Evolutionary conservation across 2,113 vertebrate genomes (phyloP), one percentile per base, ranked within the genome.

Genomic region (Phyllostomus discolor): DNA sequence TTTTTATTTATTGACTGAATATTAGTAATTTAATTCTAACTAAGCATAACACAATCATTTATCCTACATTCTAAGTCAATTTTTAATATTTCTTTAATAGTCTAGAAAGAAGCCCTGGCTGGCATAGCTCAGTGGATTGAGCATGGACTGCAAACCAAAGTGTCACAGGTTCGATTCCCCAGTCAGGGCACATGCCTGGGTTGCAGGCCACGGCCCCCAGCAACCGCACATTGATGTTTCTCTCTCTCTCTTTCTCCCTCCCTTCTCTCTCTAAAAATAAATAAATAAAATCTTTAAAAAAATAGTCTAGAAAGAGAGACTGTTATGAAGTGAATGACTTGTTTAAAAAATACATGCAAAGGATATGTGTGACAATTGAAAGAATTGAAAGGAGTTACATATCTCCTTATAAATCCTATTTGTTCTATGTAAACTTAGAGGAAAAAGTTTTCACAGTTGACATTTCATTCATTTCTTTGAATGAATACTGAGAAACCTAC

Each of bases 391-490:
- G 67, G 5, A 11, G 5, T 76, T 59, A 62, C 16, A 41, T 5
- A 57, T 31, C 28, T 88, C 33, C 50, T 9, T 50, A 26, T n/a
- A 79, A 85, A 80, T n/a, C 22, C 24, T 31, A 54, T 79, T 85
- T 79, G 24, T 73, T 33, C 31, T 46, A 17, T n/a, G 8, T 69
- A 48, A 95, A 86, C 31, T 70, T 20, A 15, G 10, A 90, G 16
- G 15, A 3, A 12, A 78, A 73, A 7, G 1, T 85, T 92, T 81
- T 52, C 28, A 54, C 5, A 5, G 35, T 41, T 90, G 62, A 2
- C 24, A 52, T 91, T 92, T 69, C 33, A 95, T 82, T 88, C 28
- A 46, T 92, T 94, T 95, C 26, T 93, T 88, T 94, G 50, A 94
- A 87, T 57, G 14, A 86, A 76, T 67, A 31, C 48, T 94, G 72